These are phyloP conservation scores for Danaus plexippus DNA, from an alignment of 1,140 invertebrate genomes.

Conservation along the genomic window DNA sequence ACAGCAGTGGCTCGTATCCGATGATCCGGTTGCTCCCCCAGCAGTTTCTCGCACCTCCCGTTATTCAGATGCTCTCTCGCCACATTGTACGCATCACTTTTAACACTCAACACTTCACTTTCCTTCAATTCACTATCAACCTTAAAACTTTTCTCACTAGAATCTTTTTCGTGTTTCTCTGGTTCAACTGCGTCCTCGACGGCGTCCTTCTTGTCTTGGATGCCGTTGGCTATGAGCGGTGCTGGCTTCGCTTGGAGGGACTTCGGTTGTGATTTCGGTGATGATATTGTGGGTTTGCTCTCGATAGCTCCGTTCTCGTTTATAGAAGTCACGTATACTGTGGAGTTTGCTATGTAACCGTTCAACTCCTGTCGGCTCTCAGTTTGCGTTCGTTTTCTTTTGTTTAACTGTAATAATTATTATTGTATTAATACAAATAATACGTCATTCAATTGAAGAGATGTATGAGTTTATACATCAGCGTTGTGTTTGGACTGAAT, in stretches of 20 bases:
- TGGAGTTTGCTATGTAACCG: constrained; percentile 80
- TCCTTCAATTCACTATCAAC: constrained; percentile 41
- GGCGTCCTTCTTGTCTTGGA: constrained; percentile 33
- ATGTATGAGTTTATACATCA: too few species aligned
- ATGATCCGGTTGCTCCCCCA: constrained; percentile 75
- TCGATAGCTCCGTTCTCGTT: constrained; percentile 75
- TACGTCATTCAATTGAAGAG: too few species aligned
- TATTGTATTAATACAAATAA: too few species aligned
- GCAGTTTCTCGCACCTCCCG: constrained; percentile 81
- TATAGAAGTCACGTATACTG: constrained; percentile 85
- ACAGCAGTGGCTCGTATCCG: constrained; percentile 72
- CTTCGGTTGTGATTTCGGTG: constrained; percentile 56
- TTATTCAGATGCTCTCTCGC: constrained; percentile 70
- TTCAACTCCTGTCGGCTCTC: constrained; percentile 76
- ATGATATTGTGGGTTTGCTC: constrained; percentile 71
- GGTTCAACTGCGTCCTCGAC: constrained; percentile 38
- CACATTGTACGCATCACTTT: constrained; percentile 55
- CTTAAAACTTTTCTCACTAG: constrained; percentile 54
- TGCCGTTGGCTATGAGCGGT: constrained; percentile 57
- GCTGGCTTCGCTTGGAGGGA: constrained; percentile 53
- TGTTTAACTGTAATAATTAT: constrained; percentile 74
- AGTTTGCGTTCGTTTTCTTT: constrained; percentile 71
- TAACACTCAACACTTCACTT: constrained; percentile 55
- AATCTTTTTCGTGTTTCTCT: constrained; percentile 58
- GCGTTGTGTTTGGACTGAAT: too few species aligned